phyloP scores from a whole-genome alignment of 2,797 vertebrate genomes.

The Phataginus tricuspis region DNA sequence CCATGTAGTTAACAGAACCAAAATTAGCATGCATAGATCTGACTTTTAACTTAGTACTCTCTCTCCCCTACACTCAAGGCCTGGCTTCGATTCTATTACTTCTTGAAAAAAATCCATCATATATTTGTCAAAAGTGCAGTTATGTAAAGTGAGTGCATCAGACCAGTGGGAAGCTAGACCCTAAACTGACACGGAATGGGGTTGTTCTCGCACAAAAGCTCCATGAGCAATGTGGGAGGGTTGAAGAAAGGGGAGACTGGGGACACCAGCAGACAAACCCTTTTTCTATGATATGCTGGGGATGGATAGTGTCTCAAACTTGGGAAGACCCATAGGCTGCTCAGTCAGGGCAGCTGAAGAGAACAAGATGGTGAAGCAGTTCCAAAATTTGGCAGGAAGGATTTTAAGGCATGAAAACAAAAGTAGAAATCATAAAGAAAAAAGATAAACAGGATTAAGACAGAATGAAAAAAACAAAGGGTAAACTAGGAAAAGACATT shows the following conservation, averaged over 20 bases:
- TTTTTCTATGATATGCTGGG: not conserved
- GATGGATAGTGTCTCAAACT: not conserved
- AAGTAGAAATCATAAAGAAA: not conserved
- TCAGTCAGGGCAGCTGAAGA: not conserved
- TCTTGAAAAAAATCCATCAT: not conserved
- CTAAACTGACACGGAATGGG: not conserved
- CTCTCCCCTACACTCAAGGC: not conserved
- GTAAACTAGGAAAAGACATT: not conserved
- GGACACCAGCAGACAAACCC: not conserved
- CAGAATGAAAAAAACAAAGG: not conserved
- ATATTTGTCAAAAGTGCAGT: not conserved
- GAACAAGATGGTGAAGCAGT: not conserved
- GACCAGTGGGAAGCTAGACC: not conserved
- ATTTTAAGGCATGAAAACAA: not conserved
- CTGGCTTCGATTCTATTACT: not conserved
- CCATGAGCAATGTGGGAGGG: not conserved
- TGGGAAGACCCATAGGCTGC: not conserved
- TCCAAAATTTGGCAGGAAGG: not conserved
- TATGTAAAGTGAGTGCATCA: not conserved
- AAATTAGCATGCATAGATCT: not conserved
- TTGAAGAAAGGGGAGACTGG: not conserved
- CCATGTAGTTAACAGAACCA: not conserved
- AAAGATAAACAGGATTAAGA: not conserved
- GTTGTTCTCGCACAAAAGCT: not conserved
- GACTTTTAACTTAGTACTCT: not conserved